Conservation (phyloP, 1,140 invertebrate genomes). For the Drosophila ambigua region DNA sequence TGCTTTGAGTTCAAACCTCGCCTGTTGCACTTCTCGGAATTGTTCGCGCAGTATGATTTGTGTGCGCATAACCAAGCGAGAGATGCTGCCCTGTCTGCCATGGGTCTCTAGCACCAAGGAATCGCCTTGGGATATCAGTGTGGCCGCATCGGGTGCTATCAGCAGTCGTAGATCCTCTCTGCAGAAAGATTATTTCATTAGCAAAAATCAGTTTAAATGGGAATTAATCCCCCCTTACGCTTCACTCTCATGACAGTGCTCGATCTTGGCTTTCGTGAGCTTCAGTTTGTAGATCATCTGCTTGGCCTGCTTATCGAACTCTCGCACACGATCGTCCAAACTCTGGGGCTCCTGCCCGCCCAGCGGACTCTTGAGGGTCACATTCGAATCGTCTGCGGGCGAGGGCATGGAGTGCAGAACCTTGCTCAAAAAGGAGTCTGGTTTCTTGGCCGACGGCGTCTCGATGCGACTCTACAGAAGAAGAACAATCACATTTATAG, state of each 20-base stretch:
- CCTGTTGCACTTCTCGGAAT: slow-evolving; percentile 80
- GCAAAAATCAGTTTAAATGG: not conserved
- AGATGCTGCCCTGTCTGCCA: slow-evolving; percentile 77
- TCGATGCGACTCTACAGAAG: slow-evolving; percentile 76
- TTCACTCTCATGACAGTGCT: slow-evolving; percentile 86
- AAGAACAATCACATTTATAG: not conserved
- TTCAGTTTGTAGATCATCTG: slow-evolving; percentile 88
- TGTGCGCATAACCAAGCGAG: slow-evolving; percentile 73
- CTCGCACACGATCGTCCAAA: slow-evolving; percentile 77
- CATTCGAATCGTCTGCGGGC: slow-evolving; percentile 70
- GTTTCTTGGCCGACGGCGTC: slow-evolving; percentile 73
- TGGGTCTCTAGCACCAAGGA: slow-evolving; percentile 89
- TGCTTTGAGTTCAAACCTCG: slow-evolving; percentile 54
- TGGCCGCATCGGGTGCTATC: slow-evolving; percentile 91
- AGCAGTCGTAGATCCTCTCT: slow-evolving; percentile 76
- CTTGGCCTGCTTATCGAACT: slow-evolving; percentile 86
- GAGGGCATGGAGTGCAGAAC: slow-evolving; percentile 65
- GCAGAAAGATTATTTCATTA: not conserved
- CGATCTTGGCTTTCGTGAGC: slow-evolving; percentile 88
- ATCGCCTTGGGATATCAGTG: slow-evolving; percentile 91
- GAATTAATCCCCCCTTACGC: slow-evolving; percentile 79
- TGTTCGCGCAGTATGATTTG: slow-evolving; percentile 81
- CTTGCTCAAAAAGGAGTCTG: slow-evolving; percentile 71
- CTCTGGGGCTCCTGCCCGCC: slow-evolving; percentile 29
- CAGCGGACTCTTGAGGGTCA: slow-evolving; percentile 70